Evolutionary conservation across 2,797 vertebrate species (phyloP).

Genomic region (Poeciliopsis presidionis): DNA sequence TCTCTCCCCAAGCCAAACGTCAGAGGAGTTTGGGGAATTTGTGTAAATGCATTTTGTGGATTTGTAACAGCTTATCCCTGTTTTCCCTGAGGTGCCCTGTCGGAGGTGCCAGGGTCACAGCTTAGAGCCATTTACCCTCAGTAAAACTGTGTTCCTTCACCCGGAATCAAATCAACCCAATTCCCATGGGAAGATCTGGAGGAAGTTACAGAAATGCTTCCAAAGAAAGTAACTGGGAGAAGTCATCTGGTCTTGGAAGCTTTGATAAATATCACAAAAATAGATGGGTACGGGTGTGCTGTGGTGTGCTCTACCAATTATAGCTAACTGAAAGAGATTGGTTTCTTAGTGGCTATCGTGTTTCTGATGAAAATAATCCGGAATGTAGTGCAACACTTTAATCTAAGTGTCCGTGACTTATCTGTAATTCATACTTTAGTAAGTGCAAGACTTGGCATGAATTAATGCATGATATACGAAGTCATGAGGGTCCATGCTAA

Average conservation of each 20-base stretch:
- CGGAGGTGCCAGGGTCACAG: conserved; percentile 49
- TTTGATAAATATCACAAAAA: conserved; percentile 28
- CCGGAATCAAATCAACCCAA: conserved; percentile 33
- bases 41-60: conserved; percentile 67
- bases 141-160: conserved; percentile 31
- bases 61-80: conserved; percentile 56
- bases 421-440: conserved; percentile 46
- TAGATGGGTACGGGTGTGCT: not conserved
- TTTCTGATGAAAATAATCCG: conserved; percentile 28
- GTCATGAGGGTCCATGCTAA: conserved; percentile 45
- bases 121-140: conserved; percentile 38
- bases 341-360: conserved; percentile 19
- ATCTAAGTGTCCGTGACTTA: conserved; percentile 32
- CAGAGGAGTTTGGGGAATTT: conserved; percentile 45
- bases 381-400: conserved; percentile 27
- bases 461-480: conserved; percentile 61
- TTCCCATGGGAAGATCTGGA: conserved; percentile 40
- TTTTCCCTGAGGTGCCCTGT: conserved; percentile 52
- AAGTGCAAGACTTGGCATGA: conserved; percentile 54
- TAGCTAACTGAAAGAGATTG: conserved; percentile 5
- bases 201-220: conserved; percentile 40
- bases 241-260: conserved; percentile 13
- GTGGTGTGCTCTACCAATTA: no score
- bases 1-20: conserved; percentile 45
- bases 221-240: conserved; percentile 25